phyloP scores from a whole-genome alignment of 2,888 invertebrate genomes.

The Pegoplata infirma region DNA sequence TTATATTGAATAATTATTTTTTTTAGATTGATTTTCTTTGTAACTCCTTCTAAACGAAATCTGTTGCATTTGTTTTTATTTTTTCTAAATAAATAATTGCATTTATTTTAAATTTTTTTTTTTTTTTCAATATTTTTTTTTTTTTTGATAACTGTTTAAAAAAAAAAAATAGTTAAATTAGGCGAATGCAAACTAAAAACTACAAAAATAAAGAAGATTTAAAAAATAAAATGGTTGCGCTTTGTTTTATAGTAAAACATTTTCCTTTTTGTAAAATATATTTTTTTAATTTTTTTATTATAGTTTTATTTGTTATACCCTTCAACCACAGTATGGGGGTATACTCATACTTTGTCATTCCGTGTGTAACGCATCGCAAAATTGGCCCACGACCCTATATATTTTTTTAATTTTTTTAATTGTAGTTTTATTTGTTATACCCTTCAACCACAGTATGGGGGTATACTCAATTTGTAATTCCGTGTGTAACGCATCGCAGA shows the following conservation, averaged over 20 bases:
- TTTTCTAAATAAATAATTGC: slow-evolving; percentile 27
- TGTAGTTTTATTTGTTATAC: no score
- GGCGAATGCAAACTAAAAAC: slow-evolving; percentile 39
- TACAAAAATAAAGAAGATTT: slow-evolving; percentile 49
- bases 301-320: no score
- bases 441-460: no score
- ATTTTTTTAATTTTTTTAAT: no score
- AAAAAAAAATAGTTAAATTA: neutral
- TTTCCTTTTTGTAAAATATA: no score
- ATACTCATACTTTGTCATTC: neutral
- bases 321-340: no score
- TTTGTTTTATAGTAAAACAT: slow-evolving; percentile 25
- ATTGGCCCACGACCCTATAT: no score
- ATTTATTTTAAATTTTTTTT: slow-evolving; percentile 10
- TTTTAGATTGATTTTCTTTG: slow-evolving; percentile 40
- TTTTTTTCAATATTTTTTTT: slow-evolving; percentile 7
- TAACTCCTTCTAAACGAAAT: slow-evolving; percentile 18
- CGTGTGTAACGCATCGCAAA: neutral
- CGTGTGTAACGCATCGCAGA: no score
- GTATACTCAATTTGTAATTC: no score
- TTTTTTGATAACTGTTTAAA: no score
- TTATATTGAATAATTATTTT: slow-evolving; percentile 23
- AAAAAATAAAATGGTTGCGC: slow-evolving; percentile 52
- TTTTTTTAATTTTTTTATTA: no score
- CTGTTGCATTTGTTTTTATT: slow-evolving; percentile 39